These are phyloP conservation scores for Amiota communis DNA, from an alignment of 2,888 invertebrate genomes.

Conservation along the genomic window DNA sequence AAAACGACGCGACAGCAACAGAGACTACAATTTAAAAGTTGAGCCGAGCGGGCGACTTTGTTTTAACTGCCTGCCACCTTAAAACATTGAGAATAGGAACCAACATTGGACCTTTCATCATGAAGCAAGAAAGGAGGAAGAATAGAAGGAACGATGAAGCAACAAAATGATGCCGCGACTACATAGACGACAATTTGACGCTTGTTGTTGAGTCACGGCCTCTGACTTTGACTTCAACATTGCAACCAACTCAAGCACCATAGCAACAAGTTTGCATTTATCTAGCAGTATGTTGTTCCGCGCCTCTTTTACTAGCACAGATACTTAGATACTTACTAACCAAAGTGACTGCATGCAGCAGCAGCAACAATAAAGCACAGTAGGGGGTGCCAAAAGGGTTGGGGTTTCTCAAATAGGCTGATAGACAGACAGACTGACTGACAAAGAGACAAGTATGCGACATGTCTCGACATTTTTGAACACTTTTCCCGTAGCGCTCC, in stretches of 20 bases:
- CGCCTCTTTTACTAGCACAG: too few species aligned
- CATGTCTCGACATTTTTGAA: slow-evolving; percentile 13
- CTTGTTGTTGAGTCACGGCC: slow-evolving; percentile 21
- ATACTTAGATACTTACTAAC: too few species aligned
- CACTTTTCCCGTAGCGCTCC: neutral
- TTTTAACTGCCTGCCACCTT: neutral
- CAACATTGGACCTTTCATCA: too few species aligned
- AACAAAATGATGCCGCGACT: neutral
- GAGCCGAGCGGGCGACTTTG: neutral
- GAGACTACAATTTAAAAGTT: neutral
- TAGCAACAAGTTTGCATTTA: slow-evolving; percentile 56
- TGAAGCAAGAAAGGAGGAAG: too few species aligned
- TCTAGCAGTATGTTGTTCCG: neutral
- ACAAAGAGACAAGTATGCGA: slow-evolving; percentile 23
- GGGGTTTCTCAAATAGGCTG: too few species aligned
- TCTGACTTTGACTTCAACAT: neutral
- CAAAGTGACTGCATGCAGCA: neutral
- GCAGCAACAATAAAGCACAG: neutral
- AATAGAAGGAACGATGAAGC: too few species aligned
- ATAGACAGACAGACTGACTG: neutral
- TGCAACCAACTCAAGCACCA: slow-evolving; percentile 30
- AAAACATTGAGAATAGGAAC: slow-evolving; percentile 26
- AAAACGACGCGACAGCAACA: slow-evolving; percentile 27
- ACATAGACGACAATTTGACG: slow-evolving; percentile 1
- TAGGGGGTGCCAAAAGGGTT: too few species aligned